Conservation (phyloP, 2,797 vertebrate genomes). For the Tangara arthus region DNA sequence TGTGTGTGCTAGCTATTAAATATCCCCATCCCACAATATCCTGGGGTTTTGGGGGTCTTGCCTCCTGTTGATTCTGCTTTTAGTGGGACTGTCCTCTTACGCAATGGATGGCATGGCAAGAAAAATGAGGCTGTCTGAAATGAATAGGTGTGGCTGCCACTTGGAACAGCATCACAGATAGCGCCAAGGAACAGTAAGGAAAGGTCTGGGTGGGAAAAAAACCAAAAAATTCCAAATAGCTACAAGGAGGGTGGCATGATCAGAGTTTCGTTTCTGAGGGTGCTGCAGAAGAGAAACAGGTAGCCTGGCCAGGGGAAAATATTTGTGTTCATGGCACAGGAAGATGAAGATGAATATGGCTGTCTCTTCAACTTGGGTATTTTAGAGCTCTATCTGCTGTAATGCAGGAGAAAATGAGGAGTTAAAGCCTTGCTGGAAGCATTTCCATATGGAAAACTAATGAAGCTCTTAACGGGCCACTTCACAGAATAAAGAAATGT, state of each 20-base stretch:
- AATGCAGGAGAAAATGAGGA: neutral
- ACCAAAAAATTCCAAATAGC: neutral
- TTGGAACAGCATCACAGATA: neutral
- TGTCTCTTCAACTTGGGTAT: neutral
- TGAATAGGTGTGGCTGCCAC: neutral
- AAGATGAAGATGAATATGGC: neutral
- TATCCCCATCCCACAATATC: fast-evolving
- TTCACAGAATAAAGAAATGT: neutral
- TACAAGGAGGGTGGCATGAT: neutral
- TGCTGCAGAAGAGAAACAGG: neutral
- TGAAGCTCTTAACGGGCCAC: neutral
- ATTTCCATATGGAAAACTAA: neutral
- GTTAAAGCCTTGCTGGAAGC: neutral
- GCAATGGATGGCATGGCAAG: neutral
- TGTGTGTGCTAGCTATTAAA: neutral
- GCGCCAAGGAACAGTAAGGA: neutral
- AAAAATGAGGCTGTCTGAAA: neutral
- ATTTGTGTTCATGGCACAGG: neutral
- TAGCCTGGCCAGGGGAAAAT: neutral
- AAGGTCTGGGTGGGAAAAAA: neutral
- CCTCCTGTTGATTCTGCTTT: neutral
- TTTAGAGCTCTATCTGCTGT: neutral
- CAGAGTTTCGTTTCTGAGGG: neutral
- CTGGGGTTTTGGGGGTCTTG: neutral
- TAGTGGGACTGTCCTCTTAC: neutral